These are phyloP conservation scores for Xestobium rufovillosum DNA, from an alignment of 2,888 invertebrate genomes.

Conservation along the genomic window DNA sequence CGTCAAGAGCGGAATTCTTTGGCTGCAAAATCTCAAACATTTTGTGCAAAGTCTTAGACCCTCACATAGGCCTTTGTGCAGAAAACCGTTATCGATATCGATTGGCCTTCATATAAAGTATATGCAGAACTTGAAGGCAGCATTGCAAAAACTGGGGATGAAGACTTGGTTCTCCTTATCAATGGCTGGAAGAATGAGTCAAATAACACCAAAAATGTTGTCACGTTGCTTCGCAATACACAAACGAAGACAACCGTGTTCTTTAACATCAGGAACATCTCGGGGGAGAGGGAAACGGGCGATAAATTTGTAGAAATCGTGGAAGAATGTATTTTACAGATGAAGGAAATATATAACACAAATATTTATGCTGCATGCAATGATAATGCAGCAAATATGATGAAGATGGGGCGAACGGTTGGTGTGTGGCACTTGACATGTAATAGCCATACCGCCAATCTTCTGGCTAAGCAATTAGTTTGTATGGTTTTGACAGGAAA, in stretches of 20 bases:
- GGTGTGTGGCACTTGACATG: conserved; percentile 24
- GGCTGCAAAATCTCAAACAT: too few relatives aligned
- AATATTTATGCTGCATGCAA: conserved; percentile 23
- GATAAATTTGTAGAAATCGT: conserved; percentile 18
- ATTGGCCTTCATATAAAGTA: too few relatives aligned
- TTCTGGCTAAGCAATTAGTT: conserved; percentile 23
- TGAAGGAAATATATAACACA: conserved; percentile 16
- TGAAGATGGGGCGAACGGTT: conserved; percentile 19
- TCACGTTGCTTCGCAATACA: conserved; percentile 11
- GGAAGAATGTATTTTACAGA: conserved; percentile 15
- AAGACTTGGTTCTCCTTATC: conserved; percentile 15
- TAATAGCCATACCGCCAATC: conserved; percentile 23
- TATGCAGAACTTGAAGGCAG: too few relatives aligned
- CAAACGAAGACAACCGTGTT: conserved; percentile 12
- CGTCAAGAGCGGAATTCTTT: too few relatives aligned
- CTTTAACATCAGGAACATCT: conserved; percentile 19
- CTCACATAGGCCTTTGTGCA: too few relatives aligned
- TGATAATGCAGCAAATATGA: conserved; percentile 25
- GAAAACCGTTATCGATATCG: too few relatives aligned
- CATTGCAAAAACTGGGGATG: too few relatives aligned
- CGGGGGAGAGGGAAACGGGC: conserved; percentile 7
- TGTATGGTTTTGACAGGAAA: conserved; percentile 4
- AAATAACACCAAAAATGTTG: conserved; percentile 14
- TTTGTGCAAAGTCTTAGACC: too few relatives aligned
- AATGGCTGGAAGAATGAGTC: conserved; percentile 19